Evolutionary conservation across 2,888 invertebrate species (phyloP).

Genomic region (Drosophila mayaguana): DNA sequence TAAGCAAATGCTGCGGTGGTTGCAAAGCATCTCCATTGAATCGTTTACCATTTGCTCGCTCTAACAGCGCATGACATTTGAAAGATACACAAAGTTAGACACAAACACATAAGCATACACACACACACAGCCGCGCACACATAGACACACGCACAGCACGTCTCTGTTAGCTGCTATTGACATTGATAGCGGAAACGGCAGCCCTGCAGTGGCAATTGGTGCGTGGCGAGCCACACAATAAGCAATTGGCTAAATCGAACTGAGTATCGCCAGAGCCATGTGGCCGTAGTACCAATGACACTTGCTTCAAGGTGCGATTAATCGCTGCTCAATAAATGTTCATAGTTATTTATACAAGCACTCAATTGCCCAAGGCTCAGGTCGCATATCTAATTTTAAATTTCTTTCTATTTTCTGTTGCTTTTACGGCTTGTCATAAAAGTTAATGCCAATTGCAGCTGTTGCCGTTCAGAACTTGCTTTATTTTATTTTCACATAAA

Average conservation of each 20-base stretch:
- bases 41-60: constrained; percentile 74
- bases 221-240: constrained; percentile 55
- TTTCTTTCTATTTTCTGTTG: not conserved
- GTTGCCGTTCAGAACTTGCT: not conserved
- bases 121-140: constrained; percentile 9
- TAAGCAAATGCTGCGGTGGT: constrained; percentile 72
- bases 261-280: constrained; percentile 34
- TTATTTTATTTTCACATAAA: not conserved
- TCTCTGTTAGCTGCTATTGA: constrained; percentile 46
- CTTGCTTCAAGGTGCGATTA: constrained; percentile 12
- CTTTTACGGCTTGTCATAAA: not conserved
- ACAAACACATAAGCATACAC: constrained; percentile 19
- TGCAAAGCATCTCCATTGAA: constrained; percentile 61
- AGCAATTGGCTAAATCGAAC: constrained; percentile 47
- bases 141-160: constrained; percentile 12
- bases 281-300: constrained; percentile 10
- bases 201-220: constrained; percentile 45
- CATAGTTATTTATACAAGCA: not conserved
- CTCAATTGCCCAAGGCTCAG: not conserved
- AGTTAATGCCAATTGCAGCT: not conserved
- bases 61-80: constrained; percentile 78
- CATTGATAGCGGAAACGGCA: constrained; percentile 68
- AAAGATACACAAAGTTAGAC: constrained; percentile 50
- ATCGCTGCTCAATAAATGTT: not conserved
- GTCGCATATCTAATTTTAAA: not conserved